phyloP scores from a whole-genome alignment of 2,797 vertebrate genomes.

The Bufotes viridis region DNA sequence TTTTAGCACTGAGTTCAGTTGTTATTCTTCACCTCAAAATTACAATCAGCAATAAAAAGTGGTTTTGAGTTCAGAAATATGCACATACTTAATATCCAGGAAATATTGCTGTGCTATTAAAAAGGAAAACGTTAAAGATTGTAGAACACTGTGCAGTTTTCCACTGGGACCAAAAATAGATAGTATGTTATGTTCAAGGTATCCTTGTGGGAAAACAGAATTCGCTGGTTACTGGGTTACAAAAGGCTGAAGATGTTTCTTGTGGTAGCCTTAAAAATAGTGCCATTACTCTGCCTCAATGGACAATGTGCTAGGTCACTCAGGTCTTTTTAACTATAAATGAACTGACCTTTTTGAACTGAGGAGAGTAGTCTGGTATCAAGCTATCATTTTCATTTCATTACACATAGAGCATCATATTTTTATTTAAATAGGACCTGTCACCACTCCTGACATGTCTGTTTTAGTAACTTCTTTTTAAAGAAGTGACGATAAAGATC shows the following conservation, averaged over 20 bases:
- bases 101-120: conserved; percentile 46
- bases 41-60: conserved; percentile 36
- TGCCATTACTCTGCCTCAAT: background rate
- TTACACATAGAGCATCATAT: no score
- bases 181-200: background rate
- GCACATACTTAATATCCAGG: conserved; percentile 6
- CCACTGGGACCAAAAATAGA: conserved; percentile 2
- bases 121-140: conserved; percentile 36
- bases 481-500: no score
- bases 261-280: background rate
- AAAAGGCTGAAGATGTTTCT: background rate
- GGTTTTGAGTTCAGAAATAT: conserved; percentile 22
- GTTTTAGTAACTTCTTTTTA: no score
- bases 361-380: background rate
- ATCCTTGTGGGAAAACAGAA: conserved; percentile 3
- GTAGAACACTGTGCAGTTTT: conserved; percentile 19
- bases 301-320: no score
- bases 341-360: no score
- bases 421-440: no score
- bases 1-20: conserved; percentile 30
- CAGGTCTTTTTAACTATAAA: background rate
- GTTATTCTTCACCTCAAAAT: conserved; percentile 46
- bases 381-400: background rate
- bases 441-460: no score
- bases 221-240: background rate